Base-by-base conservation (phyloP, 2,888 invertebrate genomes). In the Ectobius pallidus region DNA sequence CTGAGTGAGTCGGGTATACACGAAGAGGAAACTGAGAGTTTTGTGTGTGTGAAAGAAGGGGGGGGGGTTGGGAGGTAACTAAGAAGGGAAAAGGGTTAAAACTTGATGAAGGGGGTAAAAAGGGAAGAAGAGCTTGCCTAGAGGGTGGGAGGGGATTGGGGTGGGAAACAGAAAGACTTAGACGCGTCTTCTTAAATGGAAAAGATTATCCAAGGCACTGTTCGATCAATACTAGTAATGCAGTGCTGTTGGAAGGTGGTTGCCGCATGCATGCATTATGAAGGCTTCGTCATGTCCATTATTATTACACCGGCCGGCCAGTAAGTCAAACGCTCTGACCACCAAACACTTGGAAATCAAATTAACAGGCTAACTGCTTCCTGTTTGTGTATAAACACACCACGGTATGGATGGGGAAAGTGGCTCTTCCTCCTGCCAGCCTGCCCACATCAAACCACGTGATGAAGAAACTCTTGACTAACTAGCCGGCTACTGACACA, bases 121-220 rank as follows among this genome's bases (percentile, higher is more conserved):
- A 58, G 62, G 49, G 27, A 49, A 55, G 58, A 20, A 32, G 52
- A 55, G 25, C 42, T 49, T 22, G 55, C 42, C 16, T 27, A 49
- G 44, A n/a, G 27, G 18, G 68, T 42, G 22, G 39, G 63, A 27
- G 52, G 39, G 68, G 69, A 30, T 49, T n/a, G 25, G 69, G 30
- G 25, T 30, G 49, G 46, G 69, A 62, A 63, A 71, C 67, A 69
- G 74, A 70, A 67, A 70, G 55, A 71, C 65, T 73, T 71, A 70
- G 65, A 71, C 55, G 72, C 75, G 69, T 73, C 73, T 72, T 75
- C 73, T 75, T 75, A 75, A 75, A 75, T 75, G 75, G 75, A 73
- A 74, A 75, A 75, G 75, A 75, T 75, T 75, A 75, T 75, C 75
- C 75, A 63, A 46, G 27, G 63, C 63, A 61, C 20, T 18, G 27